Percentiles rank a stretch among this genome's conserved stretches.
These are phyloP conservation scores for Geopemphigus sp. DNA, from an alignment of 1,140 invertebrate species.

Conservation along the genomic window DNA sequence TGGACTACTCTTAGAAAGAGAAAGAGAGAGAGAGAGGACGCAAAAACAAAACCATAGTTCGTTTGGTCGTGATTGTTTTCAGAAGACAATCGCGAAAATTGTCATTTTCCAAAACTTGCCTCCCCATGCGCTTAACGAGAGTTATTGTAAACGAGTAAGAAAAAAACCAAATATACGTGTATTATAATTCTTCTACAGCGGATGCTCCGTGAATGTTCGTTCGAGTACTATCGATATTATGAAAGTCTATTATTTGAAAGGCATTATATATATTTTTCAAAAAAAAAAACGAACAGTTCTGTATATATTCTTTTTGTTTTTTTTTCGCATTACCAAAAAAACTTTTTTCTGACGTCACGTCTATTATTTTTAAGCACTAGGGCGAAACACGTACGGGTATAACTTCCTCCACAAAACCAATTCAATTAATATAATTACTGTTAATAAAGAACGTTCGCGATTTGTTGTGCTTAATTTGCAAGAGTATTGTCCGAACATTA, in stretches of 20 bases:
- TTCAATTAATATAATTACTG: too few relatives aligned
- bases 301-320: too few relatives aligned
- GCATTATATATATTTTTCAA: not conserved
- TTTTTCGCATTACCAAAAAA: too few relatives aligned
- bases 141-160: slow-evolving; percentile 29
- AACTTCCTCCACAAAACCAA: too few relatives aligned
- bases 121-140: slow-evolving; percentile 26
- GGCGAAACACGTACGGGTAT: too few relatives aligned
- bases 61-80: slow-evolving; percentile 15
- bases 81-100: slow-evolving; percentile 38
- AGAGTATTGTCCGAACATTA: too few relatives aligned
- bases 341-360: too few relatives aligned
- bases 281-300: not conserved
- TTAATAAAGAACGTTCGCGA: too few relatives aligned
- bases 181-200: slow-evolving; percentile 11
- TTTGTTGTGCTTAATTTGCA: too few relatives aligned
- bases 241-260: slow-evolving; percentile 3
- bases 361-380: too few relatives aligned
- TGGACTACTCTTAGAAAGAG: not conserved
- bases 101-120: slow-evolving; percentile 29
- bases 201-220: slow-evolving; percentile 10
- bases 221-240: not conserved
- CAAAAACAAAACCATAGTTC: slow-evolving; percentile 8
- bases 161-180: not conserved
- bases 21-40: not conserved